Conservation (phyloP, 2,888 invertebrate genomes). For the Cantharis nigra region DNA sequence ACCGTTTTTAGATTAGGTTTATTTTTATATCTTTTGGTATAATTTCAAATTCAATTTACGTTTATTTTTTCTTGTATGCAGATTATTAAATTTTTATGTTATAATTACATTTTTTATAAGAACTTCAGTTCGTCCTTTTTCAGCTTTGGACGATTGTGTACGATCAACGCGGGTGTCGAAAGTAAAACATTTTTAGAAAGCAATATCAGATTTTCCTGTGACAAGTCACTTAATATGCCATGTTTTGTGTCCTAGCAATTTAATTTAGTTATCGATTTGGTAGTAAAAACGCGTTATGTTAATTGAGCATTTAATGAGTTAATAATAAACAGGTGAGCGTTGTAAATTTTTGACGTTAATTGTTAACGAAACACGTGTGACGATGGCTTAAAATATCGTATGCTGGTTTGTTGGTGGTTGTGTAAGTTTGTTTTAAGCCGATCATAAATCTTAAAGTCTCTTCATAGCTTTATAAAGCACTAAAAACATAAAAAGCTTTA, state of each 20-base stretch:
- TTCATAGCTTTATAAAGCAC: constrained; percentile 17
- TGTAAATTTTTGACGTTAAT: not conserved
- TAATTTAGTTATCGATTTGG: not conserved
- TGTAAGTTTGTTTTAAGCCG: constrained; percentile 5
- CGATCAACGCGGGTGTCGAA: not conserved
- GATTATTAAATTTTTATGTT: too few species aligned
- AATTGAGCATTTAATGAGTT: not conserved
- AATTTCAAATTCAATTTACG: too few species aligned
- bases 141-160: not conserved
- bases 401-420: not conserved
- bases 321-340: not conserved
- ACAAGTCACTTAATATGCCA: not conserved
- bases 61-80: too few species aligned
- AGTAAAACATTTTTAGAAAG: not conserved
- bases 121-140: too few species aligned
- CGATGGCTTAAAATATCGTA: constrained; percentile 6
- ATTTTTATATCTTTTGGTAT: too few species aligned
- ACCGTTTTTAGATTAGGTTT: too few species aligned
- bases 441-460: constrained; percentile 24
- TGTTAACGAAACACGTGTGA: constrained; percentile 2
- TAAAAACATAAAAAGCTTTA: constrained; percentile 19
- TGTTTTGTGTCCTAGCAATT: not conserved
- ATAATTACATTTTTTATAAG: too few species aligned
- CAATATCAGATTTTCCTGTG: not conserved
- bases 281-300: not conserved